Base-by-base conservation (phyloP, 2,888 invertebrate species). In the Priocnemis perturbator region DNA sequence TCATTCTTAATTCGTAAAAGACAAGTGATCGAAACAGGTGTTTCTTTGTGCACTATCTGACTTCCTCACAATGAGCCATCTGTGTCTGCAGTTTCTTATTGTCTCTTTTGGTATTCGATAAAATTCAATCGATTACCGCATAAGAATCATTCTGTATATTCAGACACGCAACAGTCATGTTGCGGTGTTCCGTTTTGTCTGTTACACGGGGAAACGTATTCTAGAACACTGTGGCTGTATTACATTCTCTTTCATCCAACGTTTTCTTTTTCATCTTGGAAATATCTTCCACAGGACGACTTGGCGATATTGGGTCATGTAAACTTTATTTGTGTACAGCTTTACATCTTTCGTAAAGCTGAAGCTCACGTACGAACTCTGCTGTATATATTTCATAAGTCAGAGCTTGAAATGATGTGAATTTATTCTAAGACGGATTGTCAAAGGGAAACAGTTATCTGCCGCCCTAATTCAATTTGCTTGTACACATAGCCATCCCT, bases 371-470 rank as follows among this genome's bases (percentile, higher is more conserved):
- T 37, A 37, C 11, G 14, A 37, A 37, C 37, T 37, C 37, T 37
- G 37, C 37, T 11, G 37, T 11, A 37, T 37, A 37, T 11, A 11
- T 37, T 11, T 11, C 37, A 37, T 11, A 37, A 37, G 37, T 37
- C 19, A 58, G 61, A 62, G 37, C 20, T 37, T 44, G 59, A 52
- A 60, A 20, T 52, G 30, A 52, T 45, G 19, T 23, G 59, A 63
- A 30, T 60, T 52, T 17, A 56, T 63, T 68, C 45, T 59, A 61
- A 50, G 75, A 80, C 71, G 60, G 76, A 76, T 79, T 78, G 72
- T 71, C 78, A 76, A 77, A 74, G 65, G 55, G 73, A 74, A 77
- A 67, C 67, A 50, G 64, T 69, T 58, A 59, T 58, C 37, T 37
- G 37, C 37, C 26, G n/a, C 26, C 20, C 45, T 52, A 14, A 23